These are phyloP conservation scores for Hyppa rectilinea DNA, from an alignment of 2,888 invertebrate species.

Conservation along the genomic window DNA sequence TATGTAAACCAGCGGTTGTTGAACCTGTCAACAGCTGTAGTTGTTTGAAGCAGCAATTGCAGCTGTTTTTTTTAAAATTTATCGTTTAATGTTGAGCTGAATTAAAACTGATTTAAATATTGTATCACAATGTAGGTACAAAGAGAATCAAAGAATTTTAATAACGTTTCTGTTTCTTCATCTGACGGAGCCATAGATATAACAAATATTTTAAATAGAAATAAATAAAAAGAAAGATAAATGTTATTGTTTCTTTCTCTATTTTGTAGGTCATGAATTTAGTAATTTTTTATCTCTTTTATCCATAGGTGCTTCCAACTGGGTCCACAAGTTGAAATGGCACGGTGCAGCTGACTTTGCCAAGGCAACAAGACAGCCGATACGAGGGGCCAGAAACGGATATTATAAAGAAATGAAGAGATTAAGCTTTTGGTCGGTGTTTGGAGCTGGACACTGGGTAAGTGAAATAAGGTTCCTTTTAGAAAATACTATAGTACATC, in stretches of 20 bases:
- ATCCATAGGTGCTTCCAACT: slow-evolving; percentile 83
- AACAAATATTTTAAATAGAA: slow-evolving; percentile 13
- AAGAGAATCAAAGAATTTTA: background rate
- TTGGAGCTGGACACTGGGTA: slow-evolving; percentile 87
- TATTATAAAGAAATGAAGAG: slow-evolving; percentile 80
- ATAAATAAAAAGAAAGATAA: too few species aligned
- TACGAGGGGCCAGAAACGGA: slow-evolving; percentile 80
- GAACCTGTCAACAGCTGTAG: background rate
- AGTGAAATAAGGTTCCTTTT: slow-evolving; percentile 43
- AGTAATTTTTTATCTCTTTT: too few species aligned
- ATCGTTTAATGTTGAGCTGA: background rate
- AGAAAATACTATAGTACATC: background rate
- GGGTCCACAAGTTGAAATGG: slow-evolving; percentile 86
- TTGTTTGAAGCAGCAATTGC: too few species aligned
- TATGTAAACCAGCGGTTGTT: background rate
- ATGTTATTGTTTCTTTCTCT: too few species aligned
- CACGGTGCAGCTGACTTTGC: slow-evolving; percentile 79
- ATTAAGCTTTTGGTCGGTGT: slow-evolving; percentile 85
- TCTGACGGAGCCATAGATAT: too few species aligned
- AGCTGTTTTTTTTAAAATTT: background rate
- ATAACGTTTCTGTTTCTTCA: background rate
- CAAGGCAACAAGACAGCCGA: slow-evolving; percentile 71
- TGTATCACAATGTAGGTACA: background rate
- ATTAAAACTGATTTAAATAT: background rate
- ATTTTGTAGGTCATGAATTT: too few species aligned